Base-by-base conservation (phyloP, 2,888 invertebrate genomes). In the Apocheima hispidaria region DNA sequence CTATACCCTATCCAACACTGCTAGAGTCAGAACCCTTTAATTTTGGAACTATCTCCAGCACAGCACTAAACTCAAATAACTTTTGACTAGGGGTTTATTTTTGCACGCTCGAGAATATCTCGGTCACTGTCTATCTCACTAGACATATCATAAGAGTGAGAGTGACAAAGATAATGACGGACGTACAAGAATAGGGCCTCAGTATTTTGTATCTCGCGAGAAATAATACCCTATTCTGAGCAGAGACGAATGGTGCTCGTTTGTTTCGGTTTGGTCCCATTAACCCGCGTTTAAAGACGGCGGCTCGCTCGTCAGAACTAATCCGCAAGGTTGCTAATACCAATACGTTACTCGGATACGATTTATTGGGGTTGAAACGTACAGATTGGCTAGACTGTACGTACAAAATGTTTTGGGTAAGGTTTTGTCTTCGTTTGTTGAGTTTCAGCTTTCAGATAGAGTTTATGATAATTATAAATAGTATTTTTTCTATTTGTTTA, bases 251-350 rank as follows among this genome's bases (percentile, higher is more conserved):
- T 87, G 78, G 71, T 28, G 65, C 65, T 79, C 84, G 79, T 88
- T 87, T 84, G 83, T 88, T 86, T 83, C 82, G 82, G 82, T 86
- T 84, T 82, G 81, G 77, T 79, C 80, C 83, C 82, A 85, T 88
- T 88, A 87, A 85, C 85, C 83, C 80, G 71, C 73, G 80, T 79
- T 74, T 80, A 83, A 86, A 83, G 76, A 80, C 78, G 80, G 61
- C 66, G 69, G 75, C 75, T 72, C 77, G 73, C 76, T 73, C 71
- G 74, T 73, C 73, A 73, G 70, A 76, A 77, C 79, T 82, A 82
- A 82, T 83, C 81, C 78, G 49, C 63, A 50, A 49, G 48, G 54
- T 51, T 50, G 44, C 60, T 53, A 38, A 79, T 83, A 81, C 79
- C 82, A 78, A 85, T 84, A 82, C 79, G 76, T 82, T 78, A 70